phyloP scores from a whole-genome alignment of 1,140 invertebrate genomes.

The Lepidotrigona ventralis region DNA sequence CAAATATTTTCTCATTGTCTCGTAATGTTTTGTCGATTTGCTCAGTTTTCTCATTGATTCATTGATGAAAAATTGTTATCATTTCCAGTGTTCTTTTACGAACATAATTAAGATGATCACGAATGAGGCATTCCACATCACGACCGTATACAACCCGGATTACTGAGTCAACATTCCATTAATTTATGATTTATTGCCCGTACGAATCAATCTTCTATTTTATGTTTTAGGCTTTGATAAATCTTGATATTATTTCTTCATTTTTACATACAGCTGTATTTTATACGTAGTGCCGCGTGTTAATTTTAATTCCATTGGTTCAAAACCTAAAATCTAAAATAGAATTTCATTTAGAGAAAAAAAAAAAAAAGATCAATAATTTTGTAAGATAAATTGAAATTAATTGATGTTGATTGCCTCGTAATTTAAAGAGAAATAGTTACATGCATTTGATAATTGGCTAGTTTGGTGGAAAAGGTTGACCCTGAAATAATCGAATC shows the following conservation, averaged over 20 bases:
- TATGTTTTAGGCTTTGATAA: constrained; percentile 31
- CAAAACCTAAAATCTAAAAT: constrained; percentile 17
- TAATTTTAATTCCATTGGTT: not conserved
- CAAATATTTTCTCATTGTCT: constrained; percentile 51
- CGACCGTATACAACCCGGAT: constrained; percentile 20
- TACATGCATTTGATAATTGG: constrained; percentile 58
- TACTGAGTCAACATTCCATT: constrained; percentile 42
- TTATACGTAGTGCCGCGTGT: not conserved
- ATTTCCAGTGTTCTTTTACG: constrained; percentile 43
- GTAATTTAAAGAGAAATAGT: constrained; percentile 27
- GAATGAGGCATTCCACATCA: constrained; percentile 53
- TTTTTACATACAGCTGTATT: not conserved
- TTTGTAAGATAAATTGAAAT: constrained; percentile 1
- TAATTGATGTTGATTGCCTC: constrained; percentile 47
- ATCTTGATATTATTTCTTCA: not conserved
- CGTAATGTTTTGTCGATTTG: constrained; percentile 49
- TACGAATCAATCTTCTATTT: constrained; percentile 20
- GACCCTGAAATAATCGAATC: constrained; percentile 22
- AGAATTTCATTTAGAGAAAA: not conserved
- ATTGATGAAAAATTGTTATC: constrained; percentile 50
- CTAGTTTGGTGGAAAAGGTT: constrained; percentile 65
- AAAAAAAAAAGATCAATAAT: not conserved
- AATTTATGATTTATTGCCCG: not conserved
- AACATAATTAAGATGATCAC: constrained; percentile 24
- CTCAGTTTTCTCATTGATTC: constrained; percentile 16